Conservation (phyloP, 1,140 invertebrate species). For the Drosophila mauritiana region DNA sequence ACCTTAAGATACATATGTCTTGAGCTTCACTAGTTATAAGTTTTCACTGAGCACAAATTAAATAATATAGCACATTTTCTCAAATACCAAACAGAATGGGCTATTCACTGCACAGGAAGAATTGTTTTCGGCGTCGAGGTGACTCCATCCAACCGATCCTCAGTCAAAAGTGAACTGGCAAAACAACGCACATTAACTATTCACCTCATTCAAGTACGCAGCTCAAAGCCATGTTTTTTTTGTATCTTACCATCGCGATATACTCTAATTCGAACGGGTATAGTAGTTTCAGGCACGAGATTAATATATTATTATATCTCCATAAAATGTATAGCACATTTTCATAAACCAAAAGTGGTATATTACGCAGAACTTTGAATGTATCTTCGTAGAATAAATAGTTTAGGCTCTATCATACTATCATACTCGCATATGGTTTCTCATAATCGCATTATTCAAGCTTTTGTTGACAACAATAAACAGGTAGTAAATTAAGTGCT, state of each 20-base stretch:
- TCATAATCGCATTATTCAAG: background rate
- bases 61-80: no score
- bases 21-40: background rate
- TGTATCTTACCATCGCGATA: background rate
- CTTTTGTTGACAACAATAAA: background rate
- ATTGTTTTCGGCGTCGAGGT: background rate
- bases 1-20: no score
- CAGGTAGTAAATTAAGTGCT: constrained; percentile 12
- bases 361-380: background rate
- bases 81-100: no score
- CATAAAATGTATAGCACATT: background rate
- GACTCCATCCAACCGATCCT: background rate
- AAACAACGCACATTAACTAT: constrained; percentile 5
- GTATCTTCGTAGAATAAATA: background rate
- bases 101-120: no score
- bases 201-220: constrained; percentile 20
- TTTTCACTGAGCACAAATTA: background rate
- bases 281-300: background rate
- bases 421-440: background rate
- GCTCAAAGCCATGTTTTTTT: background rate
- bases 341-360: background rate
- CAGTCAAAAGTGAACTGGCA: background rate
- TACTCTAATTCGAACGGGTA: background rate
- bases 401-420: background rate
- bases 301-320: background rate